Conservation (phyloP, 2,888 invertebrate species). For the Zele albiditarsus region DNA sequence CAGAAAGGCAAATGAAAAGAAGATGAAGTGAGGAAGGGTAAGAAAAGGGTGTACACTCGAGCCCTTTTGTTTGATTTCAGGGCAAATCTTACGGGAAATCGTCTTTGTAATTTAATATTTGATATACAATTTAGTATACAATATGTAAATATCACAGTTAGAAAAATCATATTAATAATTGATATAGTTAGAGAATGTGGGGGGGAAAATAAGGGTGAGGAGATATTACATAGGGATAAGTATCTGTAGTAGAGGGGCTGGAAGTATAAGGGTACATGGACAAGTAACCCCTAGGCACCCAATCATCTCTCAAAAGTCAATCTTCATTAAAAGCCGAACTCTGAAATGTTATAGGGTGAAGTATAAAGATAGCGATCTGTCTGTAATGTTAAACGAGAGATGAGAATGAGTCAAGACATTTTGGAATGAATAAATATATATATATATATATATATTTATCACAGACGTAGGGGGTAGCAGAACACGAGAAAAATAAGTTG, state of each 20-base stretch:
- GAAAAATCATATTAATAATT: too few relatives aligned
- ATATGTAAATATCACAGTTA: too few relatives aligned
- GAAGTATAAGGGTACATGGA: neutral
- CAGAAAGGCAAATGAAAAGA: too few relatives aligned
- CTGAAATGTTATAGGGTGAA: neutral
- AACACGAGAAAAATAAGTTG: too few relatives aligned
- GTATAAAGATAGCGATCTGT: slow-evolving; percentile 28
- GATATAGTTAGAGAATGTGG: neutral
- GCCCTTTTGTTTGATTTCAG: too few relatives aligned
- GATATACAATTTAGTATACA: too few relatives aligned
- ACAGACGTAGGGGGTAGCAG: too few relatives aligned
- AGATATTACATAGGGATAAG: neutral
- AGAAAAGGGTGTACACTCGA: too few relatives aligned
- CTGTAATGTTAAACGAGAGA: slow-evolving; percentile 9
- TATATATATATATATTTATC: neutral
- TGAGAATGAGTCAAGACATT: slow-evolving; percentile 7
- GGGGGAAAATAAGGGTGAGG: too few relatives aligned
- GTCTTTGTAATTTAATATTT: too few relatives aligned
- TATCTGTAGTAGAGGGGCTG: slow-evolving; percentile 3
- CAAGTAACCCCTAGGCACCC: slow-evolving; percentile 37
- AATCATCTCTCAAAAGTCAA: slow-evolving; percentile 44
- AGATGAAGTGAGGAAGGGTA: too few relatives aligned
- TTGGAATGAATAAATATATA: neutral
- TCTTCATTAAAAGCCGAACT: slow-evolving; percentile 42
- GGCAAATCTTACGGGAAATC: too few relatives aligned